Evolutionary conservation across 2,113 vertebrate species (phyloP).

Genomic region (Hirundichthys speculiger): DNA sequence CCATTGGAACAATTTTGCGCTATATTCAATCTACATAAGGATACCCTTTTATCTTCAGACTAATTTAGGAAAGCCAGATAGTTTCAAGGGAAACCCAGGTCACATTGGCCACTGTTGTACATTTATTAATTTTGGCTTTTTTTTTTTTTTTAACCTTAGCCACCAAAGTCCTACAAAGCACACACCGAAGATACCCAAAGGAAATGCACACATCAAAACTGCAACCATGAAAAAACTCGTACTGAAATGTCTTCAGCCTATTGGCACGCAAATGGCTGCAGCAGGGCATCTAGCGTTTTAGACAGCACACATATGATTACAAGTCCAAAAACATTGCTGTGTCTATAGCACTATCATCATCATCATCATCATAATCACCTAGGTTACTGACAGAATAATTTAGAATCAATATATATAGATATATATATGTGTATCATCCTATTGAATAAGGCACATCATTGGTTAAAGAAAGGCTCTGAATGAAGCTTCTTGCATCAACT

Average conservation of each 20-base stretch:
- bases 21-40: conserved; percentile 77
- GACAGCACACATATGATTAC: conserved; percentile 77
- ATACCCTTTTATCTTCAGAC: conserved; percentile 67
- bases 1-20: conserved; percentile 74
- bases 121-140: conserved; percentile 68
- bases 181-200: conserved; percentile 79
- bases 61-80: conserved; percentile 69
- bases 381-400: conserved; percentile 69
- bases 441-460: conserved; percentile 82
- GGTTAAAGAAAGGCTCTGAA: conserved; percentile 84
- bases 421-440: conserved; percentile 70
- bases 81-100: conserved; percentile 67
- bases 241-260: conserved; percentile 74
- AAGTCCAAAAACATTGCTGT: conserved; percentile 80
- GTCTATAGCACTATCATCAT: conserved; percentile 76
- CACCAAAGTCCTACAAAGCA: conserved; percentile 79
- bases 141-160: too few relatives aligned
- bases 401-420: conserved; percentile 72
- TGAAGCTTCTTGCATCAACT: conserved; percentile 78
- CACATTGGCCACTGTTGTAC: conserved; percentile 71
- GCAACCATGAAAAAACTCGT: conserved; percentile 68
- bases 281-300: conserved; percentile 70
- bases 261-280: conserved; percentile 79
- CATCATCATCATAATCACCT: conserved; percentile 68
- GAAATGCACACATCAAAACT: conserved; percentile 73